Evolutionary conservation across 92 coral and sea anemone genomes (phyloP), one percentile per base, ranked within the genome.

Genomic region (Epizoanthus fatuus): DNA sequence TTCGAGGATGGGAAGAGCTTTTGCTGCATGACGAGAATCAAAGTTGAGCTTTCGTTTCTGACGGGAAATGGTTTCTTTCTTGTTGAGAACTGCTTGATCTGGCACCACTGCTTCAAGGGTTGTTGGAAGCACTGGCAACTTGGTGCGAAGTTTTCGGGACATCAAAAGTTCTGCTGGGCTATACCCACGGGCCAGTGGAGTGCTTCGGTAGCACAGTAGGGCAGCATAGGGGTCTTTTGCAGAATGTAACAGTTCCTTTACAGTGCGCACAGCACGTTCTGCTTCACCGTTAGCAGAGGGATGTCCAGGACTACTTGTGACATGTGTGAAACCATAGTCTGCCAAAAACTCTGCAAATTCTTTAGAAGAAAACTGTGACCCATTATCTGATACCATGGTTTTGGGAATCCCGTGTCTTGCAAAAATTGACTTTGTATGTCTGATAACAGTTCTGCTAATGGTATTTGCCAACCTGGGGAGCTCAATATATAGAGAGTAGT

Each of bases 151-250:
- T 16, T 25, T 17, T 59, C 65, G 7, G 7, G 65, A 17, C 65
- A 59, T 59, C 25, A 59, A 59, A 17, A 14, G 65, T 25, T 59
- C 65, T 16, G 65, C 65, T 59, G 65, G 65, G 25, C 65, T 59
- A 59, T 16, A 59, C 65, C 65, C 65, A 59, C 25, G 8, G 22
- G 17, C 65, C 65, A 59, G 25, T 25, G 65, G 65, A 4, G 65
- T 59, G 25, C 22, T 16, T 59, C 65, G 65, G 65, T 59, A 59
- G 65, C 22, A 16, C 25, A 59, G 25, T 17, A 64, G 70, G 11
- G 70, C 39, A 22, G 25, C 0, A 22, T 22, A 22, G 25, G 25
- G 25, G 25, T 22, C 25, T 22, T 22, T 22, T 64, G 70, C 39
- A 22, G 70, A 64, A 40, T 35, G 17, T 64, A 35, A 64, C 70